A percentile compares a stretch with the other conserved stretches of the same genome.
Evolutionary conservation across 2,113 vertebrate species (phyloP).

Genomic region (Struthio camelus): DNA sequence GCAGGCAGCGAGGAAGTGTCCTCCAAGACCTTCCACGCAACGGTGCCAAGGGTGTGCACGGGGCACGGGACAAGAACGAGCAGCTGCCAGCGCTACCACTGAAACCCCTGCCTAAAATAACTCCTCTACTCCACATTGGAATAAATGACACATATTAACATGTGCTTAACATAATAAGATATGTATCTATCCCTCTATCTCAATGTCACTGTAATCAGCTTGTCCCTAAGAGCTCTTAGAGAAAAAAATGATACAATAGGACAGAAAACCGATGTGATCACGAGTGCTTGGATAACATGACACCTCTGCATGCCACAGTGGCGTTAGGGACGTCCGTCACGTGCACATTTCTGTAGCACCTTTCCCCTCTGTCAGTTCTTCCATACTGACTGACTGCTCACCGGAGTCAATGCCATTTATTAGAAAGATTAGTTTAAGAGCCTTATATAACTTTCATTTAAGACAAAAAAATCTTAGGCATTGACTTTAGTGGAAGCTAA

Average conservation of each 20-base stretch:
- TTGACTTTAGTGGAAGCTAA: background rate
- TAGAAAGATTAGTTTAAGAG: background rate
- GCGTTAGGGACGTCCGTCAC: accelerated
- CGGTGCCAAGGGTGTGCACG: background rate
- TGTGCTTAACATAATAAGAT: background rate
- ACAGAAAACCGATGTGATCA: background rate
- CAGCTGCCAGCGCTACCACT: background rate
- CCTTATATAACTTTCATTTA: background rate
- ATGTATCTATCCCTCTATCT: background rate
- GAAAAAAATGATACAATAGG: background rate
- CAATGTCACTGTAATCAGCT: background rate
- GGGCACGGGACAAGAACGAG: background rate
- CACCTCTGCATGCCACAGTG: background rate
- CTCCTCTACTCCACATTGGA: background rate
- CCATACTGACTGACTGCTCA: background rate
- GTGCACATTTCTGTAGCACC: accelerated
- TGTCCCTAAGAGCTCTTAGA: background rate
- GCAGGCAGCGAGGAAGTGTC: background rate
- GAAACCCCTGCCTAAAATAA: background rate
- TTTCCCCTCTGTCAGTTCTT: background rate
- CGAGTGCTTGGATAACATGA: background rate
- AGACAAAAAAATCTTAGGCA: background rate
- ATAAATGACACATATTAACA: background rate
- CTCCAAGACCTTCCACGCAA: background rate
- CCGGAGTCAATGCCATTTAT: background rate